These are phyloP conservation scores for Pristionchus pacificus DNA, from an alignment of 1,140 invertebrate species.

Conservation along the genomic window DNA sequence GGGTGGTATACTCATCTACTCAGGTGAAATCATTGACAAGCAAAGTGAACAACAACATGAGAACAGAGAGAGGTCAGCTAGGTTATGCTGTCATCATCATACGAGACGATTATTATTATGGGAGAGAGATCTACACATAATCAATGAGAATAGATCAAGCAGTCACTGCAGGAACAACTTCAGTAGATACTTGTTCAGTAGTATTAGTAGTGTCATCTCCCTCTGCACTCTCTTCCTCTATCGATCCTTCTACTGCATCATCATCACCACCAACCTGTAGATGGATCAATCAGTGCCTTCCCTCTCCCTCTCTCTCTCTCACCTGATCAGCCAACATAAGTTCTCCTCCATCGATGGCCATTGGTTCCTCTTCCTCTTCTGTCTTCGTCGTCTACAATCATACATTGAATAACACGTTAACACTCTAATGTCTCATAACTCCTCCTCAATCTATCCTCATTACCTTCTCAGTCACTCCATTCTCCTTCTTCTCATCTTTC, in stretches of 20 bases:
- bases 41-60: no score
- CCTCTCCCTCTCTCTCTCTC: not conserved
- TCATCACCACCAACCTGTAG: not conserved
- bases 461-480: not conserved
- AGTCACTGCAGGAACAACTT: no score
- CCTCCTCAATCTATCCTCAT: not conserved
- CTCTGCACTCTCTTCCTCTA: not conserved
- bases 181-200: no score
- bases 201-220: no score
- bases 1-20: no score
- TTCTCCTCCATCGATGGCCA: not conserved
- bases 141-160: no score
- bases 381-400: not conserved
- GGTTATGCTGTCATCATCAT: no score
- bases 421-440: no score
- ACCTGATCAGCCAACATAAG: not conserved
- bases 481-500: not conserved
- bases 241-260: not conserved
- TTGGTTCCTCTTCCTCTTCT: not conserved
- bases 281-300: not conserved
- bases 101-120: no score
- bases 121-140: no score
- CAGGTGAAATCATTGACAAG: no score
- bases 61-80: no score
- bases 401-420: not conserved